Evolutionary conservation across 2,113 vertebrate species (phyloP).

Genomic region (Ptilonorhynchus violaceus): DNA sequence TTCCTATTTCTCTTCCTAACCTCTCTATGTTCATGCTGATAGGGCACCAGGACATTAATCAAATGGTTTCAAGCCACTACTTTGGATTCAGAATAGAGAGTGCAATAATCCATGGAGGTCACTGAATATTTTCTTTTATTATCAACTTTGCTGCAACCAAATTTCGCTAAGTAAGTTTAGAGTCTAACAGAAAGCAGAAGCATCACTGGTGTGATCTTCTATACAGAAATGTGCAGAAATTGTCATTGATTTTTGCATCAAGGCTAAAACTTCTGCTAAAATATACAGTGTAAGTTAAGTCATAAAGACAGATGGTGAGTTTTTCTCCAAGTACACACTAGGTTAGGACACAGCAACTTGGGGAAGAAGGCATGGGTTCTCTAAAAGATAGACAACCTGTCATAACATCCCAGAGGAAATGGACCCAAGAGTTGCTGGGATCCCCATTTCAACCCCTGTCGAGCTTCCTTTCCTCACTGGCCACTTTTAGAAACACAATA

Average conservation of each 20-base stretch:
- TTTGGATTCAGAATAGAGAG: neutral
- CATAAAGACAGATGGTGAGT: neutral
- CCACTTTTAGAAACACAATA: neutral
- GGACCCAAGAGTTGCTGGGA: neutral
- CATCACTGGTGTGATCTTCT: neutral
- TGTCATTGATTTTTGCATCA: neutral
- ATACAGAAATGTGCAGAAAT: neutral
- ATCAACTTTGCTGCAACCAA: neutral
- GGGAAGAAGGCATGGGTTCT: neutral
- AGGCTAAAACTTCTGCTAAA: neutral
- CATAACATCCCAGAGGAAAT: neutral
- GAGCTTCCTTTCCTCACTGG: neutral
- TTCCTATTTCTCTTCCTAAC: neutral
- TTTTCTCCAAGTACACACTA: neutral
- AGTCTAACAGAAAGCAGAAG: neutral
- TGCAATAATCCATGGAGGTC: neutral
- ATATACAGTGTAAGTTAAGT: neutral
- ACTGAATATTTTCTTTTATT: neutral
- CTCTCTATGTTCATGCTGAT: neutral
- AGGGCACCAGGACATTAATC: neutral
- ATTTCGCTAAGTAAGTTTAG: neutral
- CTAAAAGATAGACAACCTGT: neutral
- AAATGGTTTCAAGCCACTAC: neutral
- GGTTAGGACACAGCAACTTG: neutral
- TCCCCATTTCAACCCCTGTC: neutral